These are phyloP conservation scores for Mythimna pallens DNA, from an alignment of 2,888 invertebrate genomes.

Conservation along the genomic window DNA sequence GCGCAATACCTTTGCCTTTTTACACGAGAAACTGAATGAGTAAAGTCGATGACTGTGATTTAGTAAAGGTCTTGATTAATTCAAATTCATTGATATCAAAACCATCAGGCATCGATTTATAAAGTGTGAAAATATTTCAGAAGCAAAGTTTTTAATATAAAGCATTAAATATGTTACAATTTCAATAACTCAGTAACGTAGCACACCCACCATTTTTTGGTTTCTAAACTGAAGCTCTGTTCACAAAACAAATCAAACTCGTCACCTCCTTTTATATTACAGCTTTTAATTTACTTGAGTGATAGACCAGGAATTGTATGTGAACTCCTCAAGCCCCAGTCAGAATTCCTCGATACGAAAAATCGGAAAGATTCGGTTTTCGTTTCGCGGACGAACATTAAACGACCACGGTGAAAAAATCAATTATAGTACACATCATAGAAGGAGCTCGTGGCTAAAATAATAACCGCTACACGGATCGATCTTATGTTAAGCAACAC, in stretches of 20 bases:
- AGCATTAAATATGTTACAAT: neutral
- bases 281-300: too few relatives aligned
- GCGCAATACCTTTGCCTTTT: conserved; percentile 62
- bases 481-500: too few relatives aligned
- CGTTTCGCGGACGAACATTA: too few relatives aligned
- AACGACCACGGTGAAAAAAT: too few relatives aligned
- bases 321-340: neutral
- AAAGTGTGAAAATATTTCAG: neutral
- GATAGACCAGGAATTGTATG: neutral
- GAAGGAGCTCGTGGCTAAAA: too few relatives aligned
- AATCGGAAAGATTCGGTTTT: too few relatives aligned
- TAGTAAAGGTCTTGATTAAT: conserved; percentile 11
- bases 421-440: too few relatives aligned
- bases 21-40: conserved; percentile 62
- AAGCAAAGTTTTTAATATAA: neutral
- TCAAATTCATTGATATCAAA: neutral
- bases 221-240: too few relatives aligned
- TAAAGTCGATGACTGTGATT: conserved; percentile 40
- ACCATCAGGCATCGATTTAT: neutral
- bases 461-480: too few relatives aligned
- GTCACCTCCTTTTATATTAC: too few relatives aligned
- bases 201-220: neutral
- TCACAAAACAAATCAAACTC: too few relatives aligned
- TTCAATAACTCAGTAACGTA: neutral
- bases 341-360: too few relatives aligned